These are phyloP conservation scores for Sylvia atricapilla DNA, from an alignment of 2,113 vertebrate species.

Conservation along the genomic window DNA sequence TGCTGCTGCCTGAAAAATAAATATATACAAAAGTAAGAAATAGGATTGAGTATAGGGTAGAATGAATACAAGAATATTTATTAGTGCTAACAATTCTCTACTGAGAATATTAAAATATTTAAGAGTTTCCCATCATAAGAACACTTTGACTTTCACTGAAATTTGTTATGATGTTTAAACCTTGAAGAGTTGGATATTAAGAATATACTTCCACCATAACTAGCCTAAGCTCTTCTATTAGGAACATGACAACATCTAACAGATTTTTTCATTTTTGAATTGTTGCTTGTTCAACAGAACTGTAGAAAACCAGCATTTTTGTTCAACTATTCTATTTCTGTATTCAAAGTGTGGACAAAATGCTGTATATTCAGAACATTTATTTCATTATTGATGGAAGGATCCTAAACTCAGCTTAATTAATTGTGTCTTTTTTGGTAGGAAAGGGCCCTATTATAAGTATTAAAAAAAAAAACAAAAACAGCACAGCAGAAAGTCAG, in stretches of 20 bases:
- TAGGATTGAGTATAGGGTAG: neutral
- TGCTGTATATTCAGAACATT: neutral
- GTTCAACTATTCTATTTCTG: neutral
- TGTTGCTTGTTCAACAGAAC: neutral
- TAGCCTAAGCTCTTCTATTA: neutral
- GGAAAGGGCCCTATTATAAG: neutral
- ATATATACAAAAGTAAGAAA: neutral
- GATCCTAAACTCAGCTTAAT: neutral
- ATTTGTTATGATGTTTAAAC: neutral
- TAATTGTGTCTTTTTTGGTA: neutral
- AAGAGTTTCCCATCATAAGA: neutral
- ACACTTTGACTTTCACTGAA: neutral
- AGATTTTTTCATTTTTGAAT: neutral
- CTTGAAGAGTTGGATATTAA: neutral
- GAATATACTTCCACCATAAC: neutral
- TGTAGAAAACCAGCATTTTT: neutral
- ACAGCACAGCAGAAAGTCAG: neutral
- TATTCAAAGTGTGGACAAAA: neutral
- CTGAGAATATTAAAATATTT: neutral
- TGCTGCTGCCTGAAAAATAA: conserved; percentile 70
- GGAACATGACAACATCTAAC: neutral
- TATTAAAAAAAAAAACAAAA: neutral
- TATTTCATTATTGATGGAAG: neutral
- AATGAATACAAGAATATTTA: neutral
- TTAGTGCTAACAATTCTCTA: neutral